Conservation (phyloP, 2,113 vertebrate genomes). For the Gulo gulo region DNA sequence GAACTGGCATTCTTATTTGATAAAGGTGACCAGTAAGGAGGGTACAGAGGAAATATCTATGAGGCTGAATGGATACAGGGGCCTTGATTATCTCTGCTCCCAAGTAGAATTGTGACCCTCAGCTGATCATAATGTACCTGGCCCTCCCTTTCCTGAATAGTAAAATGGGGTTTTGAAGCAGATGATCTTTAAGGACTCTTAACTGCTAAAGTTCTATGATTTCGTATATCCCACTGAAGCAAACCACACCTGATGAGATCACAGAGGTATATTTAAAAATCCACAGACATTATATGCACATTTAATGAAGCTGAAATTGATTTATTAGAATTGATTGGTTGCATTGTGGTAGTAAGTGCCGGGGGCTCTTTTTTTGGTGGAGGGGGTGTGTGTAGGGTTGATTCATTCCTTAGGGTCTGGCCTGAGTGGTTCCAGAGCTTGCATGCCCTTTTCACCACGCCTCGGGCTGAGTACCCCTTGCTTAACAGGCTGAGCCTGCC, state of each 20-base stretch:
- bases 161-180: neutral
- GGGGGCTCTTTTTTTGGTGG: neutral
- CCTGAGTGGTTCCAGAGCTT: neutral
- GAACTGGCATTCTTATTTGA: neutral
- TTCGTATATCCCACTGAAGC: neutral
- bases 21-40: neutral
- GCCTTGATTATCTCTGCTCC: neutral
- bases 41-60: rapidly evolving
- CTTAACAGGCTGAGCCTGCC: neutral
- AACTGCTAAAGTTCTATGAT: neutral
- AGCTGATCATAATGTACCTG: neutral
- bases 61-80: neutral
- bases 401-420: neutral
- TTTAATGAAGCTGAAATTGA: neutral
- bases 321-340: neutral
- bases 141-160: neutral
- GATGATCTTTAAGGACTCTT: neutral
- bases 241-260: neutral
- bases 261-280: neutral
- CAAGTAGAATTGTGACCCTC: neutral
- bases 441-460: neutral
- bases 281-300: neutral
- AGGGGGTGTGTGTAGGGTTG: neutral
- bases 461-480: neutral
- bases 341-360: neutral